Evolutionary conservation across 2,797 vertebrate genomes (phyloP), one percentile per base, ranked within the genome.

Genomic region (Nannoperca obscura): DNA sequence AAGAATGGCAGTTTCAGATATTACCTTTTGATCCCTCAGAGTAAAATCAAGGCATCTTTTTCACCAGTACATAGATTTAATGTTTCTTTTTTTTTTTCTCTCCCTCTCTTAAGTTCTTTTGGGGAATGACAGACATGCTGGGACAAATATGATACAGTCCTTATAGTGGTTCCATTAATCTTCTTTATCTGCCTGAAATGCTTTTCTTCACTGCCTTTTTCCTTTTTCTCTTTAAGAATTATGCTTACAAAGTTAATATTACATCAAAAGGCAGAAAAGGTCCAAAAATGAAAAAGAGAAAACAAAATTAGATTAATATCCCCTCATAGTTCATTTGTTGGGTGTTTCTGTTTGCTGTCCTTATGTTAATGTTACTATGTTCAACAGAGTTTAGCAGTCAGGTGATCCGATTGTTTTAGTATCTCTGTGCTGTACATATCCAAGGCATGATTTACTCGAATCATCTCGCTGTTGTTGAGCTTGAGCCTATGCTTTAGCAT

Each of bases 371-470:
- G 62, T 75, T 50, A 47, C 54, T 61, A 55, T 61, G 58, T 85
- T 97, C 96, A 99, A 93, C 97, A 99, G 94, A 99, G 97, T 95
- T 99, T 99, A 85, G 97, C 96, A 80, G 97, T 99, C 96, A 99
- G 97, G 88, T 98, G 97, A 93, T 99, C 98, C 2, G 97, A 97
- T 94, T 99, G 98, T 96, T 99, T 99, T 92, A 99, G 97, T 93
- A 99, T 98, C 95, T 99, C 98, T 0, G 97, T 98, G 94, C 98
- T 99, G 96, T 99, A 99, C 95, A 99, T 97, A 95, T 99, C 98
- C 96, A 99, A 93, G 4, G 98, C 98, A 8, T 99, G 98, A 89
- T 99, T 99, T 68, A 99, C 97, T 0, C 98, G 96, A 88, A 99
- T 99, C 95, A 99, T 99, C 95, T 99, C 98, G 2, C 97, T 99